A percentile compares a stretch with the other conserved stretches of the same genome.
Conservation (phyloP, 2,888 invertebrate species). For the Myathropa florea region DNA sequence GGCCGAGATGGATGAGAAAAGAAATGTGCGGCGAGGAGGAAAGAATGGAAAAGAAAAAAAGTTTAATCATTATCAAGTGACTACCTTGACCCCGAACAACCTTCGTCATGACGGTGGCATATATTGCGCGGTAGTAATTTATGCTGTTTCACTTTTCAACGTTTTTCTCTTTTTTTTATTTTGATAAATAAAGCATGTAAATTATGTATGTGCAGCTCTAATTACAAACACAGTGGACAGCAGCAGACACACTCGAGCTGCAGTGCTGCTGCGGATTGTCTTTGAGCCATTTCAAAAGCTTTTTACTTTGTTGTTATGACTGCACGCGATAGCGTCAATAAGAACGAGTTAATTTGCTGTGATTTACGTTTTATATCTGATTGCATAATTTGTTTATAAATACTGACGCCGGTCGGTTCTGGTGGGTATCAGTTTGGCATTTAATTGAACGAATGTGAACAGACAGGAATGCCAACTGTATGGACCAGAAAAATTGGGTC, state of each 20-base stretch:
- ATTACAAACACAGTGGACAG: conserved; percentile 41
- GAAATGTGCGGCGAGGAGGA: neutral
- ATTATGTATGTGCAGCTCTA: conserved; percentile 61
- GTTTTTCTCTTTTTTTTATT: conserved; percentile 8
- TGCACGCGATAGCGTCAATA: conserved; percentile 21
- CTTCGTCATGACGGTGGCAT: conserved; percentile 67
- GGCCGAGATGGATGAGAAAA: conserved; percentile 21
- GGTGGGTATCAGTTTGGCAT: neutral
- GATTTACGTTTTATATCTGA: neutral
- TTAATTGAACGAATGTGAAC: neutral
- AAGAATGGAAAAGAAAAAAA: conserved; percentile 37
- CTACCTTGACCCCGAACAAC: conserved; percentile 70
- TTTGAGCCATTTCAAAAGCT: conserved; percentile 1
- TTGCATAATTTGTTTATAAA: conserved; percentile 36
- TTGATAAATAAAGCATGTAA: conserved; percentile 28
- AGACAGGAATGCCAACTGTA: neutral
- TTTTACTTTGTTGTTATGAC: conserved; percentile 10
- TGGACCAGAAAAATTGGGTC: neutral
- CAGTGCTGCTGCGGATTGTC: neutral
- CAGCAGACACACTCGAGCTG: conserved; percentile 5
- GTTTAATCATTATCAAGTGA: conserved; percentile 68
- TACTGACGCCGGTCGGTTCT: neutral
- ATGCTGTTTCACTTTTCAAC: conserved; percentile 68
- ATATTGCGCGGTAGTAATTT: conserved; percentile 66
- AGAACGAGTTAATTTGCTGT: conserved; percentile 6